Conservation (phyloP, 2,113 vertebrate genomes). For the Corythornis cristatus region DNA sequence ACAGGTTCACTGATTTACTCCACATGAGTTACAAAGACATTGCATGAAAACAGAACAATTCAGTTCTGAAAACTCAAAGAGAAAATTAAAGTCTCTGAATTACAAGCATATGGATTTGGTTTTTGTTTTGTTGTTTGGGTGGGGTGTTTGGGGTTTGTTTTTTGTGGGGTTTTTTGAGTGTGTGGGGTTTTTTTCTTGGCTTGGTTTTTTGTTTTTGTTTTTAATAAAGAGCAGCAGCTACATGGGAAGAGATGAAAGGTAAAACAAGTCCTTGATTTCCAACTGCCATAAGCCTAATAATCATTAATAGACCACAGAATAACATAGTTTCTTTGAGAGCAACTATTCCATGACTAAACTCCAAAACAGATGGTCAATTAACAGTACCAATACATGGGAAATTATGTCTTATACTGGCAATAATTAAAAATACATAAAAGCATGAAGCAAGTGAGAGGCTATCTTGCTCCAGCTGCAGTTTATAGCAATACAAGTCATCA, state of each 20-base stretch:
- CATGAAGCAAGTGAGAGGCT: background rate
- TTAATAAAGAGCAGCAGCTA: background rate
- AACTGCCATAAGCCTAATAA: background rate
- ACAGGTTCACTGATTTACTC: background rate
- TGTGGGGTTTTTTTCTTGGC: too few species aligned
- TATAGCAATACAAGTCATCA: background rate
- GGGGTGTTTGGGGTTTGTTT: too few species aligned
- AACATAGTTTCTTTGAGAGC: background rate
- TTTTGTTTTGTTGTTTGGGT: background rate
- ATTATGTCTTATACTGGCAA: background rate
- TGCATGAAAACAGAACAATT: background rate
- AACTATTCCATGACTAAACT: background rate
- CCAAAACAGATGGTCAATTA: background rate
- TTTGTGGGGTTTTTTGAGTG: too few species aligned
- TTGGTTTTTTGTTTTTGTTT: background rate
- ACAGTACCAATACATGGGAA: background rate
- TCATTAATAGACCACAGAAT: background rate
- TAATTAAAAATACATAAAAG: background rate
- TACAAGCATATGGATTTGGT: background rate
- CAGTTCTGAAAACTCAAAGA: background rate
- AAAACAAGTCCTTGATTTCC: background rate
- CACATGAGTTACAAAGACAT: background rate
- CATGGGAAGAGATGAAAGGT: background rate
- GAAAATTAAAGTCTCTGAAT: background rate
- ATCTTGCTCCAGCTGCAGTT: background rate